Percentiles rank a stretch among this genome's conserved stretches.
These are phyloP conservation scores for Drosophila macrospina DNA, from an alignment of 2,888 invertebrate species.

Conservation along the genomic window DNA sequence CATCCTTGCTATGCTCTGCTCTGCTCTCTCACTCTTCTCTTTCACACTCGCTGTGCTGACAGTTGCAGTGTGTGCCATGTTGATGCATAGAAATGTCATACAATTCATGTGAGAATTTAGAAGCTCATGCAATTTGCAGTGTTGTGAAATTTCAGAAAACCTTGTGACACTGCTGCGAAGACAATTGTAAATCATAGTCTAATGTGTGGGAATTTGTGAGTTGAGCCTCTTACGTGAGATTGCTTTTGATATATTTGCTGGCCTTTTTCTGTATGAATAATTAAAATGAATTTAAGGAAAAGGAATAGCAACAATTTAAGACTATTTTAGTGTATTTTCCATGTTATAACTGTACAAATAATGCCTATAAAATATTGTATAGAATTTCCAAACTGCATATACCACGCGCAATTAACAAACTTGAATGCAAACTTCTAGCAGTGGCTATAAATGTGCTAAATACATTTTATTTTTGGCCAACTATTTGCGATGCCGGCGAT, in stretches of 20 bases:
- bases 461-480: conserved; percentile 2
- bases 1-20: conserved; percentile 5
- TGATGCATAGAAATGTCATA: conserved; percentile 29
- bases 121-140: conserved; percentile 63
- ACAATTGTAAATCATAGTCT: conserved; percentile 53
- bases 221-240: conserved; percentile 12
- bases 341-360: not conserved
- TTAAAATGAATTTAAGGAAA: conserved; percentile 12
- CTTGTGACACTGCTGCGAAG: conserved; percentile 39
- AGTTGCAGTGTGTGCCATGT: conserved; percentile 11
- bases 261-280: conserved; percentile 15
- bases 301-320: not conserved
- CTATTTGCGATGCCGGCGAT: conserved; percentile 5
- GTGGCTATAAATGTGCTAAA: not conserved
- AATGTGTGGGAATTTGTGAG: conserved; percentile 43
- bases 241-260: conserved; percentile 19
- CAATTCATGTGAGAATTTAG: conserved; percentile 38
- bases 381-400: not conserved
- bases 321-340: too few species aligned
- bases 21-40: not conserved
- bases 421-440: not conserved
- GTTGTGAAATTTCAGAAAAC: conserved; percentile 62
- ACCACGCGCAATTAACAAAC: not conserved
- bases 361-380: not conserved
- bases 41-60: conserved; percentile 24